A percentile compares a stretch with the other conserved stretches of the same genome.
These are phyloP conservation scores for Drosophila kanekoi DNA, from an alignment of 2,888 invertebrate species.

Conservation along the genomic window DNA sequence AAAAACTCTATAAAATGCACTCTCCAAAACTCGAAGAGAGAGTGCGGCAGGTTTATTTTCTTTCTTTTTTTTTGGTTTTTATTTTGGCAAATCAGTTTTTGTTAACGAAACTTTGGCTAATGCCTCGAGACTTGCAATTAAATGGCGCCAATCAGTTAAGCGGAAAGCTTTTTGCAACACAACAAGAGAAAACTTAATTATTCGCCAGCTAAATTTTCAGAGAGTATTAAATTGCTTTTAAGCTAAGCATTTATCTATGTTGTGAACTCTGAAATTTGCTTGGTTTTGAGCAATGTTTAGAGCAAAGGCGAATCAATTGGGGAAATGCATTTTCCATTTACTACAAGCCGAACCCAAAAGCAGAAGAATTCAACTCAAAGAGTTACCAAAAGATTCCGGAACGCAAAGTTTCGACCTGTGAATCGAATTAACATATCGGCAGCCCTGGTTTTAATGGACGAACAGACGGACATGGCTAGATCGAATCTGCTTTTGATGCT, in stretches of 20 bases:
- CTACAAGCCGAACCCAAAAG: too few relatives aligned
- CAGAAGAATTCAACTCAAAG: too few relatives aligned
- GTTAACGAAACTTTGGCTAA: constrained; percentile 41
- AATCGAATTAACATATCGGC: too few relatives aligned
- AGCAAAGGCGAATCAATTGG: too few relatives aligned
- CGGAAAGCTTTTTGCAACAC: background rate
- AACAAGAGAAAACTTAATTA: background rate
- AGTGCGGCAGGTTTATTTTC: constrained; percentile 11
- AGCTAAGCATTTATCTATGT: background rate
- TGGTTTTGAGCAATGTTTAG: background rate
- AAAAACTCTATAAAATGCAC: constrained; percentile 57
- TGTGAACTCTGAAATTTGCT: background rate
- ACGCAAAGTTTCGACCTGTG: too few relatives aligned
- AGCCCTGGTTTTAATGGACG: too few relatives aligned
- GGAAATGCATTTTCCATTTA: too few relatives aligned
- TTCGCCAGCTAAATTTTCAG: background rate
- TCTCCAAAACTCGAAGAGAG: constrained; percentile 14
- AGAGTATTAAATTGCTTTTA: background rate
- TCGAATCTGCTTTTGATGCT: too few relatives aligned
- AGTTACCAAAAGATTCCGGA: too few relatives aligned
- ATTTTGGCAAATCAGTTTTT: constrained; percentile 31
- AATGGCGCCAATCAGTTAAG: constrained; percentile 6
- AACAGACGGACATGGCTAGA: too few relatives aligned
- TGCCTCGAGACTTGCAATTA: constrained; percentile 12
- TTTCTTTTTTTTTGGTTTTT: constrained; percentile 11